A percentile compares a stretch with the other conserved stretches of the same genome.
phyloP scores from a whole-genome alignment of 2,113 vertebrate genomes.

The Dascyllus trimaculatus region DNA sequence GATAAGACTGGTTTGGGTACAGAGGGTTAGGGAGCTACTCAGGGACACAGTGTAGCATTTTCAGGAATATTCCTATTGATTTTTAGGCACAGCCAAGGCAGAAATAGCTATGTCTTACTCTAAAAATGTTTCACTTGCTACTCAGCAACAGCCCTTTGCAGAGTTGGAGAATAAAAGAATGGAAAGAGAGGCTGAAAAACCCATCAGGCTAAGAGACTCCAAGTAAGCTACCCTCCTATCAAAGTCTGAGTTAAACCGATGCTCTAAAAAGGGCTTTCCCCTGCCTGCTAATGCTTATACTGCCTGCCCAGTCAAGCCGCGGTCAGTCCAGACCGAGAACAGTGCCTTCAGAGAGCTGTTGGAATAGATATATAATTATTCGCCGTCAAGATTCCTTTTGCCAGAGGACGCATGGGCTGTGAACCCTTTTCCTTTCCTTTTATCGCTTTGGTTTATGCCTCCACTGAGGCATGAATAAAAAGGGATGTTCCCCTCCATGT shows the following conservation, averaged over 20 bases:
- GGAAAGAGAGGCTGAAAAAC: constrained; percentile 35
- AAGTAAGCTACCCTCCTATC: constrained; percentile 7
- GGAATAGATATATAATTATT: constrained; percentile 40
- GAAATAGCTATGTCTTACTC: constrained; percentile 62
- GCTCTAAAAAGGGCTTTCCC: constrained; percentile 9
- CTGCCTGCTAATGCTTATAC: constrained; percentile 14
- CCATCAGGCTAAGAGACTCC: constrained; percentile 36
- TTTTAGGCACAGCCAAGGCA: constrained; percentile 44
- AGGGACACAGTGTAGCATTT: constrained; percentile 47
- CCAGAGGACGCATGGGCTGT: constrained; percentile 11
- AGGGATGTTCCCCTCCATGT: constrained; percentile 29
- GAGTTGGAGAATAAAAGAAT: constrained; percentile 35
- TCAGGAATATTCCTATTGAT: constrained; percentile 67
- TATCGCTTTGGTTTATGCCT: constrained; percentile 46
- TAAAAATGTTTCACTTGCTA: constrained; percentile 45
- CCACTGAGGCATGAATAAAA: constrained; percentile 52
- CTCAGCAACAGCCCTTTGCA: constrained; percentile 12
- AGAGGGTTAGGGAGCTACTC: constrained; percentile 57
- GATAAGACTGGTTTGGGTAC: constrained; percentile 73
- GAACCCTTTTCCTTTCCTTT: constrained; percentile 46
- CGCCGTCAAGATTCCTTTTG: constrained; percentile 25
- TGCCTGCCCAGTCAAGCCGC: not conserved
- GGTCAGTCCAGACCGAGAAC: not conserved
- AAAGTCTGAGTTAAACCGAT: constrained; percentile 32
- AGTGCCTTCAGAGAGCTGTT: constrained; percentile 12